phyloP scores from a whole-genome alignment of 2,113 vertebrate genomes.

The Todiramphus chloris region DNA sequence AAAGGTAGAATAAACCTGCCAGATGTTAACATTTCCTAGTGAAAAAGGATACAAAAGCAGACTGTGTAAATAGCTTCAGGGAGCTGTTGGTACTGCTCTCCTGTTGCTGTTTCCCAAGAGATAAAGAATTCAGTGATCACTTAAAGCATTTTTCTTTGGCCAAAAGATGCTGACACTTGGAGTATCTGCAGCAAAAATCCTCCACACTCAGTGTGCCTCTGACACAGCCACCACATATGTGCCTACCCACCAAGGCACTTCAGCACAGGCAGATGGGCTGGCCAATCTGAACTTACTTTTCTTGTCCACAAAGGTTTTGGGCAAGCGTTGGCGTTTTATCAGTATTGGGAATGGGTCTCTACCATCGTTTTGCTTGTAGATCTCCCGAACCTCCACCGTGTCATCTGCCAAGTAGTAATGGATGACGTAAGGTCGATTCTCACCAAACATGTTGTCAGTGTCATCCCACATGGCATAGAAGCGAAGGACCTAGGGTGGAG shows the following conservation, averaged over 20 bases:
- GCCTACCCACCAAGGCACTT: not conserved
- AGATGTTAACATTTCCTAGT: not conserved
- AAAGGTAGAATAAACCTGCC: not conserved
- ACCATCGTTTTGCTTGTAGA: conserved; percentile 85
- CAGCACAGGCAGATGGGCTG: not conserved
- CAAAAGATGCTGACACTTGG: not conserved
- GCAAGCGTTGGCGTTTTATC: conserved; percentile 83
- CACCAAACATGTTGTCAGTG: conserved; percentile 70
- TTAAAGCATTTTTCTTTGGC: not conserved
- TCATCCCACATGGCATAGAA: conserved; percentile 91
- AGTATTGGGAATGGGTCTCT: conserved; percentile 86
- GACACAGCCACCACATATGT: not conserved
- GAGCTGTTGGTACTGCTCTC: not conserved
- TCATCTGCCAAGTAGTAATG: conserved; percentile 90
- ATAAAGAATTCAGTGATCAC: not conserved
- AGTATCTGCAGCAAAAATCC: not conserved
- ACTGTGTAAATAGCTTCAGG: not conserved
- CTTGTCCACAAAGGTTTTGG: conserved; percentile 75
- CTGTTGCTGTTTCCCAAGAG: not conserved
- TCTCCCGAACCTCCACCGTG: conserved; percentile 88
- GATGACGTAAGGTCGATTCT: conserved; percentile 78
- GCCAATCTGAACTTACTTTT: conserved; percentile 53
- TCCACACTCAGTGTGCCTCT: not conserved
- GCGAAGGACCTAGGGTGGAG: conserved; percentile 83
- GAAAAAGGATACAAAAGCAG: not conserved